Evolutionary conservation across 2,113 vertebrate genomes (phyloP).

Genomic region (Hemiprocne comata): DNA sequence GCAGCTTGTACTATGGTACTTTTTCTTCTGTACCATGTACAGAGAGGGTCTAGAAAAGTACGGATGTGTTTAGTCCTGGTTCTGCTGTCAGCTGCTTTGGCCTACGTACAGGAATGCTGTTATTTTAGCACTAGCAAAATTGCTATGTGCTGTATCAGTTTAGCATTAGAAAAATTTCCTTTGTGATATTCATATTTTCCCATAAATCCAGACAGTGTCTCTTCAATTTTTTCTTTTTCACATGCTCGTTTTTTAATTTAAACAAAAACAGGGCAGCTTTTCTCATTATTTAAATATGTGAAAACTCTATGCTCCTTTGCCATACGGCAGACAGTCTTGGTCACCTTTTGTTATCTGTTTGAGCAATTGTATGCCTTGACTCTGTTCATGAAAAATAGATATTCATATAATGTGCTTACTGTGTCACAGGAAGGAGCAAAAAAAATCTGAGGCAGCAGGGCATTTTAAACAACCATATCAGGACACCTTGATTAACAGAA

Average conservation of each 20-base stretch:
- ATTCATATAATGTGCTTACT: neutral
- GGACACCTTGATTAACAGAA: neutral
- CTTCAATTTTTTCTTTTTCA: neutral
- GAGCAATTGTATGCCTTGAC: neutral
- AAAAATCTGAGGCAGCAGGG: neutral
- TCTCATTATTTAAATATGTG: neutral
- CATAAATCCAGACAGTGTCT: neutral
- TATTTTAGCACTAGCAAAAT: neutral
- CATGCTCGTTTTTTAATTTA: neutral
- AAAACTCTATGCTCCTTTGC: neutral
- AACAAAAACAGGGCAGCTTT: neutral
- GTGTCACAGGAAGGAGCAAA: neutral
- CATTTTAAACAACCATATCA: neutral
- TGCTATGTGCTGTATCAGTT: neutral
- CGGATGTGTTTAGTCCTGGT: neutral
- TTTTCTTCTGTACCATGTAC: neutral
- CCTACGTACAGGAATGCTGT: neutral
- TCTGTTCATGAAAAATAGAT: neutral
- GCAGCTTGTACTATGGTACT: neutral
- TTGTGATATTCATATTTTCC: neutral
- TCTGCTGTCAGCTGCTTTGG: neutral
- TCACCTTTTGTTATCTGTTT: neutral
- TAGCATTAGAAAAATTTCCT: neutral
- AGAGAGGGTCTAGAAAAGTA: neutral
- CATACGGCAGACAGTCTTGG: neutral